Evolutionary conservation across 92 coral and sea anemone species (phyloP), one percentile per base, ranked within the genome.

Genomic region (Siderastrea siderea): DNA sequence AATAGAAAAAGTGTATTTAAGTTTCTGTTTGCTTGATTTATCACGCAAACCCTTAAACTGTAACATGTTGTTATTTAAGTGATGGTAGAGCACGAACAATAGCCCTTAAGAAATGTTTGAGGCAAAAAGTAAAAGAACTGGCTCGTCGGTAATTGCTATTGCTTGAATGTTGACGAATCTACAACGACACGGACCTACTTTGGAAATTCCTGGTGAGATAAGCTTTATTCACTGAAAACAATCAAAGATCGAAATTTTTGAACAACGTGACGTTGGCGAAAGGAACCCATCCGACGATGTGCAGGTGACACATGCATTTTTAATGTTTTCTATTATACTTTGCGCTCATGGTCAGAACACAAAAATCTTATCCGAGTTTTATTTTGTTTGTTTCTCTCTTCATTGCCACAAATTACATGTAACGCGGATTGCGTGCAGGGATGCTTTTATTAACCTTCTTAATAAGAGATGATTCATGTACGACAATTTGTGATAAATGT

Each of bases 271-370:
- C 62, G 47, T 74, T 11, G 4, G 49, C 79, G 49, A 74, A 54
- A 17, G 38, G 48, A 74, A 52, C 59, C 9, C 62, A 19, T 80
- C 62, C 2, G 13, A 8, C 3, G 3, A 63, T 3, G 45, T 13
- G 47, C 54, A 48, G 60, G 60, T 80, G 71, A 52, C 45, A 7
- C 74, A 65, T 80, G 3, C 47, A 61, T 48, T 57, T 80, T 52
- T 63, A 6, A 65, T 19, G 49, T 3, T 65, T 49, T 50, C n/a
- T 48, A 19, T 7, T 61, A 4, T 14, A 6, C 38, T 80, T 26
- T 58, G 57, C 57, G 38, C 38, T 26, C 10, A 53, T 53, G 6
- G 57, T 53, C 2, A 53, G 0, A 53, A 53, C 7, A 53, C 4
- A 53, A 10, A 64, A 14, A 64, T 64, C 7, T 38, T 16, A 13